phyloP scores from a whole-genome alignment of 2,113 vertebrate species.

The Gasterosteus aculeatus region DNA sequence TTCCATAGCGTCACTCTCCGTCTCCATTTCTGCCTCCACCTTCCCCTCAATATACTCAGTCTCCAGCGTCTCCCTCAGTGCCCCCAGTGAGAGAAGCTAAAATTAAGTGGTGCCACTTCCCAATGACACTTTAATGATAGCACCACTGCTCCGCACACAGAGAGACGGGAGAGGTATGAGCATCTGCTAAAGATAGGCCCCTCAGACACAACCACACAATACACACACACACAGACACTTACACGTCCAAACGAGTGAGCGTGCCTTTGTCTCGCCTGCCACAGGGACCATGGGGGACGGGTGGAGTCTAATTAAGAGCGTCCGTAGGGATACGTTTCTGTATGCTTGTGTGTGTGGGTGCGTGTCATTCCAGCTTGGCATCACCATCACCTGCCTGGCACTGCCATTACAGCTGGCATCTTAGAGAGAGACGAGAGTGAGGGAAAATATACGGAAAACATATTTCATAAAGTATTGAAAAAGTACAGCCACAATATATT shows the following conservation, averaged over 20 bases:
- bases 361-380: constrained; percentile 82
- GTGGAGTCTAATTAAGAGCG: constrained; percentile 84
- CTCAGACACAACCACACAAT: constrained; percentile 71
- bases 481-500: background rate
- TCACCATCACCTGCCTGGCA: constrained; percentile 81
- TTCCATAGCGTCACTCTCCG: constrained; percentile 28
- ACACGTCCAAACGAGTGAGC: constrained; percentile 79
- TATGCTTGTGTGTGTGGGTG: constrained; percentile 57
- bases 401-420: constrained; percentile 75
- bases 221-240: constrained; percentile 36
- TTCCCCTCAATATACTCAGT: constrained; percentile 32
- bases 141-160: constrained; percentile 88
- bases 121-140: constrained; percentile 99
- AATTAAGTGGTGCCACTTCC: constrained; percentile 99
- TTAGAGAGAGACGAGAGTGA: constrained; percentile 28
- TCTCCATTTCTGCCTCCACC: constrained; percentile 42
- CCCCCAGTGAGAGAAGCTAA: constrained; percentile 94
- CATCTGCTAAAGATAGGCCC: constrained; percentile 91
- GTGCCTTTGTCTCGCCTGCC: constrained; percentile 83
- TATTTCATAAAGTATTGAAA: background rate
- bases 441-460: background rate
- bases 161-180: constrained; percentile 90
- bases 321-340: constrained; percentile 78
- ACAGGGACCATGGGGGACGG: constrained; percentile 78
- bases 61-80: constrained; percentile 68